A percentile compares a stretch with the other conserved stretches of the same genome.
Evolutionary conservation across 1,140 invertebrate species (phyloP).

Genomic region (Drosophila truncata): DNA sequence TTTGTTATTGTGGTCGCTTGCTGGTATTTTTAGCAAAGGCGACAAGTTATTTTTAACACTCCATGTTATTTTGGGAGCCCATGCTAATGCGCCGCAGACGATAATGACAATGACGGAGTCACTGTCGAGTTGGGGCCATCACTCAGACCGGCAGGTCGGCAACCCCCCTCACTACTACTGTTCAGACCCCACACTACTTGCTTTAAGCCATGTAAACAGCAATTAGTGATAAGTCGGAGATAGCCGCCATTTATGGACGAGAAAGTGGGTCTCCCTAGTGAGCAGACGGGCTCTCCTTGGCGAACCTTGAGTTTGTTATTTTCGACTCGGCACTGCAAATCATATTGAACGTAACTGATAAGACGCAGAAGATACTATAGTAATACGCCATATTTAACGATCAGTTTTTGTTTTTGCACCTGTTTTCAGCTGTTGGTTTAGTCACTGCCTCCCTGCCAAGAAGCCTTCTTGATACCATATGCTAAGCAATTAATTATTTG

Average conservation of each 20-base stretch:
- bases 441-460: constrained; percentile 4
- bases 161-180: background rate
- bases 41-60: constrained; percentile 59
- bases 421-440: constrained; percentile 1
- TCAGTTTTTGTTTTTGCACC: constrained; percentile 20
- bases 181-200: background rate
- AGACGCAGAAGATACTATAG: constrained; percentile 2
- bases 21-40: constrained; percentile 51
- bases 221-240: constrained; percentile 23
- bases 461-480: constrained; percentile 16
- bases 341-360: constrained; percentile 30
- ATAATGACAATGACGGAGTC: constrained; percentile 34
- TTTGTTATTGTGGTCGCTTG: constrained; percentile 16
- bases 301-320: constrained; percentile 21
- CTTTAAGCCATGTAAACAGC: constrained; percentile 22
- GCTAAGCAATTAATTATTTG: constrained; percentile 18
- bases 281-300: background rate
- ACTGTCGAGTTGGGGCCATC: constrained; percentile 12
- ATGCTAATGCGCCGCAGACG: constrained; percentile 44
- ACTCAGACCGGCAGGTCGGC: constrained; percentile 20
- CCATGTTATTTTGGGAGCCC: constrained; percentile 45
- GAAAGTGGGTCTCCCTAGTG: constrained; percentile 40
- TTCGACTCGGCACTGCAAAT: constrained; percentile 4
- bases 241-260: constrained; percentile 3
- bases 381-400: constrained; percentile 15